Conservation (phyloP, 2,113 vertebrate species). For the Hydrochoerus hydrochaeris region DNA sequence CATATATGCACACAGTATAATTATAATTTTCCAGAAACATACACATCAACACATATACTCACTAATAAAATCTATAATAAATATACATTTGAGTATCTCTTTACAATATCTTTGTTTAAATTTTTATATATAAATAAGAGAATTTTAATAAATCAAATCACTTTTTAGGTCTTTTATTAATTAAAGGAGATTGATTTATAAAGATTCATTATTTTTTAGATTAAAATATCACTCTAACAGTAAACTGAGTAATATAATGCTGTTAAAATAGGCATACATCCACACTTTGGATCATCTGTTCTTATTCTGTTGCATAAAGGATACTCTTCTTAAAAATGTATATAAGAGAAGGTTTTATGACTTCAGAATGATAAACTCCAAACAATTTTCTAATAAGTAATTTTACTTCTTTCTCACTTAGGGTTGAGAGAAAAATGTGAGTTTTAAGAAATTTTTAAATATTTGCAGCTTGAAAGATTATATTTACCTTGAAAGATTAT, state of each 20-base stretch:
- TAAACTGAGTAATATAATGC: background rate
- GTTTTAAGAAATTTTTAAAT: constrained; percentile 37
- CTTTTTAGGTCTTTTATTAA: background rate
- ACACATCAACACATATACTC: background rate
- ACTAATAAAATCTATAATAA: constrained; percentile 33
- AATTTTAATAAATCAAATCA: constrained; percentile 46
- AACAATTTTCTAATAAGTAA: constrained; percentile 9
- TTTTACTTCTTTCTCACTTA: constrained; percentile 19
- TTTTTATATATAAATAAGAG: background rate
- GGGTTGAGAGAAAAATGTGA: background rate
- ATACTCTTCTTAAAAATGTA: background rate
- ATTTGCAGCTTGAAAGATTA: background rate
- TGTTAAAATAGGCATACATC: background rate
- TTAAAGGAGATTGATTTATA: constrained; percentile 25
- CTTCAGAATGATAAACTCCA: background rate
- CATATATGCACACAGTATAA: background rate
- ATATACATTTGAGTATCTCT: background rate
- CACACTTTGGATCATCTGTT: background rate
- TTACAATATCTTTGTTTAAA: constrained; percentile 40
- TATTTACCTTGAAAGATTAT: constrained; percentile 95
- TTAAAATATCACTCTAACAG: background rate
- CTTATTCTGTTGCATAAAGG: background rate
- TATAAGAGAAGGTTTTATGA: background rate
- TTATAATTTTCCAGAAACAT: background rate
- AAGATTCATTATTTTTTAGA: constrained; percentile 1